Evolutionary conservation across 2,797 vertebrate species (phyloP).

Genomic region (Tapirus indicus): DNA sequence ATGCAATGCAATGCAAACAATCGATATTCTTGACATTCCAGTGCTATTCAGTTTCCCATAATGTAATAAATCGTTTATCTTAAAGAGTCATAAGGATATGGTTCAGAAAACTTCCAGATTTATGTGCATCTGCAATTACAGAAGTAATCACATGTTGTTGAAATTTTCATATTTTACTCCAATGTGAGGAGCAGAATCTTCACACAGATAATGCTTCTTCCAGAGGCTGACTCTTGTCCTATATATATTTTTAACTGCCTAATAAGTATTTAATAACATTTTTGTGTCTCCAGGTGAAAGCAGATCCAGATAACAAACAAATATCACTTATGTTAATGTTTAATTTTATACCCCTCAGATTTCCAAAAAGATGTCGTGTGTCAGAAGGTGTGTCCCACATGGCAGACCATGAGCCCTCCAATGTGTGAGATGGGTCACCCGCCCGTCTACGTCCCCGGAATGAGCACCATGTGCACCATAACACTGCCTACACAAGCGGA

Average conservation of each 20-base stretch:
- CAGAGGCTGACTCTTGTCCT: not conserved
- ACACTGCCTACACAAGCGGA: not conserved
- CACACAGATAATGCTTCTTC: not conserved
- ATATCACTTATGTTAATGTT: not conserved
- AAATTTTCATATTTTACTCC: not conserved
- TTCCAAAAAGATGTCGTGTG: not conserved
- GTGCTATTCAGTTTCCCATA: not conserved
- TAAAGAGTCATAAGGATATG: not conserved
- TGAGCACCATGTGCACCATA: not conserved
- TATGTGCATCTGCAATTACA: constrained; percentile 1
- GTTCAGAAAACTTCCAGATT: not conserved
- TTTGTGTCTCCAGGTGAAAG: not conserved
- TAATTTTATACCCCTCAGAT: not conserved
- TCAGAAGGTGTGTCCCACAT: not conserved
- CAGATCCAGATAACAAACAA: constrained; percentile 3
- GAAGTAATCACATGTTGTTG: not conserved
- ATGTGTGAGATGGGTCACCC: not conserved
- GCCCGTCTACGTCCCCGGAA: not conserved
- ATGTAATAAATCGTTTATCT: constrained; percentile 35
- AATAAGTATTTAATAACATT: constrained; percentile 22
- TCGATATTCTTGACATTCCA: constrained; percentile 5
- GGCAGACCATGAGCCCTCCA: too few relatives aligned
- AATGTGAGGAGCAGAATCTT: not conserved
- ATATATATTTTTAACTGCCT: not conserved
- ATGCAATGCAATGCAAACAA: not conserved